A percentile compares a stretch with the other conserved stretches of the same genome.
phyloP scores from a whole-genome alignment of 1,140 invertebrate species.

The Thaumatotibia leucotreta region DNA sequence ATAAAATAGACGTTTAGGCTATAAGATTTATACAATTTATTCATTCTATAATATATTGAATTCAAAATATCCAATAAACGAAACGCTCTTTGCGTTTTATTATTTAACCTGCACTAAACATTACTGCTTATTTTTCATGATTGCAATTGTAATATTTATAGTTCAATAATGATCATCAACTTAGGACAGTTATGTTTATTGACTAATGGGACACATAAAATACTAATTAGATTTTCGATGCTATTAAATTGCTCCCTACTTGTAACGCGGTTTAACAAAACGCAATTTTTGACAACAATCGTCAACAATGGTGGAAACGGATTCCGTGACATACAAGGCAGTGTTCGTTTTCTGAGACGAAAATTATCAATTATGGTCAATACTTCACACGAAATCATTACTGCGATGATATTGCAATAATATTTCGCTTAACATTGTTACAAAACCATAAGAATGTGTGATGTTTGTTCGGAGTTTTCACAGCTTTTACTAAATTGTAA shows the following conservation, averaged over 20 bases:
- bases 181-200: background rate
- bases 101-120: no score
- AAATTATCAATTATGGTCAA: constrained; percentile 74
- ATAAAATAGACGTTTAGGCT: no score
- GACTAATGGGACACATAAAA: background rate
- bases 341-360: constrained; percentile 71
- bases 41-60: no score
- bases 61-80: no score
- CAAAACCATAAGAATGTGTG: constrained; percentile 81
- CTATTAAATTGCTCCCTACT: background rate
- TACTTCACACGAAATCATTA: constrained; percentile 50
- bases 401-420: constrained; percentile 67
- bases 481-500: constrained; percentile 87
- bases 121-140: background rate
- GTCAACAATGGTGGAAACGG: constrained; percentile 72
- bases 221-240: background rate
- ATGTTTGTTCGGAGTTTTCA: constrained; percentile 88
- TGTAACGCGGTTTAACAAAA: constrained; percentile 33
- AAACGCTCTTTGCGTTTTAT: no score
- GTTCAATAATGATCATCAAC: background rate
- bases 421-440: constrained; percentile 56
- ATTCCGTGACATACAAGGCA: constrained; percentile 63
- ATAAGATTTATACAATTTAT: no score
- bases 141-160: background rate
- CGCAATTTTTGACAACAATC: constrained; percentile 70